Base-by-base conservation (phyloP, 2,888 invertebrate genomes). In the Campaea margaritaria region DNA sequence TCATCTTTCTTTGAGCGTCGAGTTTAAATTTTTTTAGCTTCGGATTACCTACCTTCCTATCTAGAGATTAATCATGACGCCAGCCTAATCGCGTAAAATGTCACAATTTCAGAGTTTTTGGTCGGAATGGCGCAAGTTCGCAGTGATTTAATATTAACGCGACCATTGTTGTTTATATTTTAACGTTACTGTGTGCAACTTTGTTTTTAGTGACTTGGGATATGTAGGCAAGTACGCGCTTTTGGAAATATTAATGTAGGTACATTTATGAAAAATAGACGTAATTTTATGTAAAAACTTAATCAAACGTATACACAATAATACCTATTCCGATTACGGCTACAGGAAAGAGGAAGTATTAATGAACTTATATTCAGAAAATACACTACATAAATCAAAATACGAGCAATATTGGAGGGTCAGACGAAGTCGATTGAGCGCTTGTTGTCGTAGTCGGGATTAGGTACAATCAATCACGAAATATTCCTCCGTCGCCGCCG, bases 1-100 rank as follows among this genome's bases (percentile, higher is more conserved):
- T 85, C 87, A 87, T 88, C 85, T 83, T 82, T 83, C 82, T 81
- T 80, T 77, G 76, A 81, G 79, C 73, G 72, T 74, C 67, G 77
- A 81, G 77, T 81, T 81, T 77, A 78, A 78, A 82, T 85, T 85
- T 85, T 85, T 83, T 68, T 42, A 75, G 79, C 75, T 79, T 64
- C 51, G 69, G 68, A 74, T 75, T 79, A 81, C 73, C 67, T 79
- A 81, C 73, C 67, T 75, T 73, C 63, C 67, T 64, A 64, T 76
- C 68, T 67, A 58, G 53, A 74, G 69, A 75, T 78, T 72, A 77
- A 78, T 76, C 71, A 76, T 67, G 67, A 67, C 69, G 70, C 69
- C 59, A 64, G 63, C 70, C 57, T 70, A 70, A 74, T 73, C 58
- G 64, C 63, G 67, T 69, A 64, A 68, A 71, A 71, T 72, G 65